Conservation (phyloP, 2,113 vertebrate species). For the Mesitornis unicolor region DNA sequence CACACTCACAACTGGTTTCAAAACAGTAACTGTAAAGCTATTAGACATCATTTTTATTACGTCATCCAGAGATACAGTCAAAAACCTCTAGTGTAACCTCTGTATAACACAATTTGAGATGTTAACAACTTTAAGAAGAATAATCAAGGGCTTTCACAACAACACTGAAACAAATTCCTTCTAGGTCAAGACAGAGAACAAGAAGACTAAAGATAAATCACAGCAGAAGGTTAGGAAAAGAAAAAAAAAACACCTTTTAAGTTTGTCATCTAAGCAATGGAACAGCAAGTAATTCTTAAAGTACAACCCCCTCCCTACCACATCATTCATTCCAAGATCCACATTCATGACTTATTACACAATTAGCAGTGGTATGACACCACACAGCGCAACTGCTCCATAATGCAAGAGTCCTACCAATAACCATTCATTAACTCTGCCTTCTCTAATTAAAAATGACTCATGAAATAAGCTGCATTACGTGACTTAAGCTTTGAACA, state of each 20-base stretch:
- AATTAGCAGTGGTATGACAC: constrained; percentile 8
- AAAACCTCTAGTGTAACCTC: neutral
- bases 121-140: neutral
- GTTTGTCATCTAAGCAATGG: neutral
- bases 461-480: neutral
- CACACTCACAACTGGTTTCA: neutral
- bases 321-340: constrained; percentile 9
- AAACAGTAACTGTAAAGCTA: neutral
- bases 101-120: neutral
- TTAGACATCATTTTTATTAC: neutral
- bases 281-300: neutral
- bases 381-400: neutral
- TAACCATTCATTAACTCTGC: neutral
- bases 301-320: neutral
- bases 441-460: constrained; percentile 58
- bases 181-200: neutral
- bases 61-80: neutral
- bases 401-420: neutral
- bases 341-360: neutral
- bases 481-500: neutral
- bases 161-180: neutral
- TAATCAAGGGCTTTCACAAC: neutral
- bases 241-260: neutral
- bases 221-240: neutral
- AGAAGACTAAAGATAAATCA: neutral